These are phyloP conservation scores for Porites lutea DNA, from an alignment of 64 coral and sea anemone genomes.

Conservation along the genomic window DNA sequence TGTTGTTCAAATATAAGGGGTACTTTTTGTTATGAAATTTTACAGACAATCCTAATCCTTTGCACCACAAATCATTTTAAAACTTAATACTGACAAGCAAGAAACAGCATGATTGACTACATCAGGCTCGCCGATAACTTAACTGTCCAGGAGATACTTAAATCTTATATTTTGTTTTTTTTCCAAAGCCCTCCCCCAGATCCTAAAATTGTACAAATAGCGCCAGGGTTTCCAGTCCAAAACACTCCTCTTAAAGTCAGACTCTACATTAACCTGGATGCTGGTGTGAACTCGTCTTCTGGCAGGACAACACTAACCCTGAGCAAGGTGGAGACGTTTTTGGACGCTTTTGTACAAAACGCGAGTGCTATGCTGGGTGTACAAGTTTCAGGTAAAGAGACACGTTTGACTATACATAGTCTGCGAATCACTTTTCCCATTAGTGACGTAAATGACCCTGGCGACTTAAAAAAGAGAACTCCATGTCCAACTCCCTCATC, in stretches of 20 bases:
- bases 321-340: neutral
- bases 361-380: neutral
- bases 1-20: too few relatives aligned
- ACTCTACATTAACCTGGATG: neutral
- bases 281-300: neutral
- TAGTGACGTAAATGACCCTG: too few relatives aligned
- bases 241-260: slow-evolving; percentile 11
- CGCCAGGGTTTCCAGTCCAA: neutral
- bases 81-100: too few relatives aligned
- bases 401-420: too few relatives aligned
- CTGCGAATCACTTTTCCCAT: too few relatives aligned
- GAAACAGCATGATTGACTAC: too few relatives aligned
- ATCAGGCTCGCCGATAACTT: too few relatives aligned
- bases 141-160: neutral
- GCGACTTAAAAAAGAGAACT: too few relatives aligned
- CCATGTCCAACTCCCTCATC: too few relatives aligned
- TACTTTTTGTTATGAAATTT: too few relatives aligned
- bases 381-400: neutral
- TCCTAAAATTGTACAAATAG: neutral
- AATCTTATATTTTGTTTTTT: neutral
- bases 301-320: neutral
- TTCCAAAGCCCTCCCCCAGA: neutral
- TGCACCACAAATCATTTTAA: too few relatives aligned
- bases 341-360: slow-evolving; percentile 1
- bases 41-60: too few relatives aligned